Base-by-base conservation (phyloP, 2,888 invertebrate species). In the Drosophila trichaetosa region DNA sequence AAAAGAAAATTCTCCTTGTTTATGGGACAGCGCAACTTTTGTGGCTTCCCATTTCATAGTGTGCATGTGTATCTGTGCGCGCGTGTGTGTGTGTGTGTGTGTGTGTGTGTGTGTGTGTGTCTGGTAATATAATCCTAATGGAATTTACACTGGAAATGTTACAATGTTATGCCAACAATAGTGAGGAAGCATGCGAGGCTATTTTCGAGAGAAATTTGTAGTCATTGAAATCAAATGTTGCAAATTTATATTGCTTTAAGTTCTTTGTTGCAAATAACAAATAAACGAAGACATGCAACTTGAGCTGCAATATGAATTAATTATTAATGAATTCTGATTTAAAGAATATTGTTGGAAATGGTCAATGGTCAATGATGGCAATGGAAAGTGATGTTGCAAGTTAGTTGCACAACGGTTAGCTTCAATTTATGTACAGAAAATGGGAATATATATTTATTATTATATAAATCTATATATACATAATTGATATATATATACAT, bases 71-170 rank as follows among this genome's bases (percentile, higher is more conserved):
- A 24, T n/a, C n/a, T 56, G 60, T 65, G 34, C 59, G 58, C 61
- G 49, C 21, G 57, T 36, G 38, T n/a, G 59, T 40, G 49, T 24
- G 57, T 36, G 38, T n/a, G 59, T 40, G 49, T 57, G 24, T 24
- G 49, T 54, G 24, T 5, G 65, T 54, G 51, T 56, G 57, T 67
- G 58, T 64, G 48, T 73, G 69, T 73, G 58, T 69, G 54, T 38
- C 54, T 67, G 69, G 89, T 90, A 89, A 89, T 83, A 82, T 90
- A 90, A 89, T 90, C 90, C 90, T 89, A 90, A 89, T 89, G 90
- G 89, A 89, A 89, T 90, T 89, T 90, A 84, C 83, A 80, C 83
- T 89, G 78, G 64, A 89, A 87, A 82, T 68, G 63, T 61, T 64
- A 73, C 56, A 73, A 73, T 66, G 53, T 64, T 64, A 49, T 57